phyloP scores from a whole-genome alignment of 2,888 invertebrate genomes.

The Taenaris catops region DNA sequence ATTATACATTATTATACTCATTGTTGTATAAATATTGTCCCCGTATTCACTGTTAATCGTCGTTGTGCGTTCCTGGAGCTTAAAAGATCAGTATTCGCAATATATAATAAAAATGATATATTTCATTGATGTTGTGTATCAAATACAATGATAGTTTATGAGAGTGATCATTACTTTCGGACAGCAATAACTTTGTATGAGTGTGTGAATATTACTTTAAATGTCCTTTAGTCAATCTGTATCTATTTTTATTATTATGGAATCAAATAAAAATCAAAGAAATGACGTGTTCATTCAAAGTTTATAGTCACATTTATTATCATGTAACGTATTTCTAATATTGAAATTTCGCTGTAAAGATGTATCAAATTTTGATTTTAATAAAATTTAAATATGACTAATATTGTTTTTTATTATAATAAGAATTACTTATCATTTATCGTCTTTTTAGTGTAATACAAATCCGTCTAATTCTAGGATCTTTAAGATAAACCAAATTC shows the following conservation, averaged over 20 bases:
- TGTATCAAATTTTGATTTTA: constrained; percentile 71
- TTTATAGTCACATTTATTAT: constrained; percentile 78
- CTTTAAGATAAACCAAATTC: too few species aligned
- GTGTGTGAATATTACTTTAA: too few species aligned
- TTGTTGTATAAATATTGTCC: constrained; percentile 19
- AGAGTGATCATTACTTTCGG: constrained; percentile 9
- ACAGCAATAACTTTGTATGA: constrained; percentile 23
- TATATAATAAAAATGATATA: too few species aligned
- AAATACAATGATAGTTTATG: constrained; percentile 9
- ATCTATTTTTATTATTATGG: constrained; percentile 11
- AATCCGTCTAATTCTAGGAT: too few species aligned
- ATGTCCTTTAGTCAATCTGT: too few species aligned
- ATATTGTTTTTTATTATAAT: constrained; percentile 34
- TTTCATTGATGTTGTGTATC: constrained; percentile 23
- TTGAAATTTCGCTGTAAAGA: constrained; percentile 64
- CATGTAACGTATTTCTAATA: constrained; percentile 56
- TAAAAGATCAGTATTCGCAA: constrained; percentile 15
- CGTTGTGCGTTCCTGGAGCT: constrained; percentile 22
- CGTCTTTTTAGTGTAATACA: too few species aligned
- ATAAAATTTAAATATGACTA: constrained; percentile 55
- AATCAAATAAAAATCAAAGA: constrained; percentile 14
- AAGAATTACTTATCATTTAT: too few species aligned
- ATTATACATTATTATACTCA: constrained; percentile 21
- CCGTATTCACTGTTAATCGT: constrained; percentile 34
- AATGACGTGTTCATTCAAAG: constrained; percentile 29